Evolutionary conservation across 1,140 invertebrate genomes (phyloP).

Genomic region (Charaxes varanes): DNA sequence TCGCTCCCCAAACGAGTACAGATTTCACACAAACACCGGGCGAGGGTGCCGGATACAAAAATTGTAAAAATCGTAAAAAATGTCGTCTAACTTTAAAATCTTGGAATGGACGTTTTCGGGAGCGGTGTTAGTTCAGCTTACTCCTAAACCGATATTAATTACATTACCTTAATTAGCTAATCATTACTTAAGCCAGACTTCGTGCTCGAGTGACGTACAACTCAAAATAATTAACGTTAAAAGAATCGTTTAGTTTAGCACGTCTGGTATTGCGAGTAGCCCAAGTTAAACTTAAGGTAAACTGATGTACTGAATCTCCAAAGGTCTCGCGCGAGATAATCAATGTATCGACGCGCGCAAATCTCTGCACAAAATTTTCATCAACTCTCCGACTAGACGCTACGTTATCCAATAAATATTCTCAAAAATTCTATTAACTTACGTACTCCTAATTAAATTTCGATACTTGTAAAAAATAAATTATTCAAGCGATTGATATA

Average conservation of each 20-base stretch:
- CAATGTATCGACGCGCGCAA: no score
- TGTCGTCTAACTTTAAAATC: slow-evolving; percentile 30
- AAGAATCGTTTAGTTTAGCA: no score
- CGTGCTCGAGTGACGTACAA: slow-evolving; percentile 11
- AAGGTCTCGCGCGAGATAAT: no score
- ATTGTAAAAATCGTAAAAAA: slow-evolving; percentile 33
- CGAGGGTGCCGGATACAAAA: slow-evolving; percentile 22
- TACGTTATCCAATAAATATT: slow-evolving; percentile 54
- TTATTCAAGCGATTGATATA: slow-evolving; percentile 40
- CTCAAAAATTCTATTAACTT: slow-evolving; percentile 21
- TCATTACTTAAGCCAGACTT: slow-evolving; percentile 43
- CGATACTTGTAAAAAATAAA: slow-evolving; percentile 42
- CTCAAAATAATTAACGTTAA: no score
- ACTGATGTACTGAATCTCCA: slow-evolving; percentile 26
- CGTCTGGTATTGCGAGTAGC: slow-evolving; percentile 53
- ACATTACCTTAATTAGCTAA: slow-evolving; percentile 55
- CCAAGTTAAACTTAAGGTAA: slow-evolving; percentile 42
- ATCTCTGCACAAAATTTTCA: not conserved
- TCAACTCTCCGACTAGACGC: slow-evolving; percentile 52
- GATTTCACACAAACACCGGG: not conserved
- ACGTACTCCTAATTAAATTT: slow-evolving; percentile 15
- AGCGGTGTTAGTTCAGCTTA: slow-evolving; percentile 33
- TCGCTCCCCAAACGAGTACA: slow-evolving; percentile 18
- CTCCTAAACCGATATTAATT: slow-evolving; percentile 42
- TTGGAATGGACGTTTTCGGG: slow-evolving; percentile 41